These are phyloP conservation scores for Oegoconia quadripuncta DNA, from an alignment of 2,888 invertebrate species.

Conservation along the genomic window DNA sequence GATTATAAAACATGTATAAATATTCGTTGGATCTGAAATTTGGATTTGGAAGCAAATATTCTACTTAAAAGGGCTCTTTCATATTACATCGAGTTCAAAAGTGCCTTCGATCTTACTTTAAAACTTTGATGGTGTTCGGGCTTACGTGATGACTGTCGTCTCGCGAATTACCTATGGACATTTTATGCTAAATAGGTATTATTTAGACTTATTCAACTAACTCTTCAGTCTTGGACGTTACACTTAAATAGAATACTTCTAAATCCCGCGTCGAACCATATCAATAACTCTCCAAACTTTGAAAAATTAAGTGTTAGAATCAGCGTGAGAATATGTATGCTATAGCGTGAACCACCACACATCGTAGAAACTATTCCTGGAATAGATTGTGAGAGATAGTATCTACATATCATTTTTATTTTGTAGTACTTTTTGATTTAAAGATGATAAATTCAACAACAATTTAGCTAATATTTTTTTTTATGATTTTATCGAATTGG, in stretches of 20 bases:
- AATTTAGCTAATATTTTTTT: slow-evolving; percentile 34
- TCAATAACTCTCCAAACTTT: slow-evolving; percentile 43
- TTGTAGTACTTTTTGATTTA: slow-evolving; percentile 32
- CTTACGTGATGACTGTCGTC: slow-evolving; percentile 22
- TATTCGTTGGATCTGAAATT: slow-evolving; percentile 73
- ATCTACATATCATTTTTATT: slow-evolving; percentile 32
- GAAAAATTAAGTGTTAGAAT: slow-evolving; percentile 32
- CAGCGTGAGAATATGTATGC: slow-evolving; percentile 38
- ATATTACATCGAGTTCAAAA: slow-evolving; percentile 35
- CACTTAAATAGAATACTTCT: slow-evolving; percentile 76
- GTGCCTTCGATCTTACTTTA: slow-evolving; percentile 18
- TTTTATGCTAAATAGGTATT: slow-evolving; percentile 75
- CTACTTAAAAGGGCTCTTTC: slow-evolving; percentile 45
- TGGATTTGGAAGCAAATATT: slow-evolving; percentile 64
- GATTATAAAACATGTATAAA: slow-evolving; percentile 66
- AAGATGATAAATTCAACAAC: slow-evolving; percentile 34
- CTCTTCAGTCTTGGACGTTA: slow-evolving; percentile 79
- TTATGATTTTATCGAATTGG: slow-evolving; percentile 24
- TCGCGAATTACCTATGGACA: slow-evolving; percentile 70
- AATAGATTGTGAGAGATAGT: slow-evolving; percentile 27
- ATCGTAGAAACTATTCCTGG: slow-evolving; percentile 25
- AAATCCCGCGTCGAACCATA: slow-evolving; percentile 73
- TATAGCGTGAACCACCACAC: slow-evolving; percentile 41
- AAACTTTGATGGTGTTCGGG: slow-evolving; percentile 4
- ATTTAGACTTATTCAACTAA: slow-evolving; percentile 74